Evolutionary conservation across 2,888 invertebrate genomes (phyloP), one percentile per base, ranked within the genome.

Genomic region (Scelioninae gen. 2): DNA sequence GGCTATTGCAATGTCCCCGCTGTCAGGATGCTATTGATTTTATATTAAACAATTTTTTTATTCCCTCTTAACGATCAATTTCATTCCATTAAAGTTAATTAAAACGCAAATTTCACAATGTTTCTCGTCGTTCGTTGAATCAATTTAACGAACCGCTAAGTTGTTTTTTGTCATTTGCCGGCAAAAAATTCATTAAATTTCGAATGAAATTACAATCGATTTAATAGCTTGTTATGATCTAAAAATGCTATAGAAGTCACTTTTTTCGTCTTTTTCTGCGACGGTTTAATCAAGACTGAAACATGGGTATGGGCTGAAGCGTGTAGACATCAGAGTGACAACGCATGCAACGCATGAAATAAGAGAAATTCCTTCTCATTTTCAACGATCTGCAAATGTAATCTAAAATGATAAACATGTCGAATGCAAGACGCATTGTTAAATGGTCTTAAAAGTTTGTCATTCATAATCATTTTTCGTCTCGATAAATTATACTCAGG

Each of bases 21-120:
- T 31, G 10, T 31, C 31, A 7, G 35, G 11, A 3, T n/a, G 11
- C n/a, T 35, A 35, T 35, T 35, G 35, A 35, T 35, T 35, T 35
- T 35, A 5, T 6, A 6, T 39, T 39, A 1, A 39, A 16, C 15
- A 39, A 39, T 39, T 39, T 39, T 31, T 39, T 39, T 46, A 39
- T 16, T 10, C 15, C 7, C 7, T 1, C 16, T 39, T 16, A 16
- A 18, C 37, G 25, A 46, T 46, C 46, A 55, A 65, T 46, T 65
- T 19, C 28, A 55, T 65, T 46, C 33, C 39, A 55, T 48, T 65
- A 22, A 46, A 39, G 19, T 65, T 37, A 55, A 65, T 65, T 65
- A 18, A 41, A 55, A 13, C 46, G n/a, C 39, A 39, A 37, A 65
- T 65, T 65, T 65, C 65, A 67, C 65, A 64, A 64, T 64, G 53